These are phyloP conservation scores for Plebejus argus DNA, from an alignment of 2,888 invertebrate species.

Conservation along the genomic window DNA sequence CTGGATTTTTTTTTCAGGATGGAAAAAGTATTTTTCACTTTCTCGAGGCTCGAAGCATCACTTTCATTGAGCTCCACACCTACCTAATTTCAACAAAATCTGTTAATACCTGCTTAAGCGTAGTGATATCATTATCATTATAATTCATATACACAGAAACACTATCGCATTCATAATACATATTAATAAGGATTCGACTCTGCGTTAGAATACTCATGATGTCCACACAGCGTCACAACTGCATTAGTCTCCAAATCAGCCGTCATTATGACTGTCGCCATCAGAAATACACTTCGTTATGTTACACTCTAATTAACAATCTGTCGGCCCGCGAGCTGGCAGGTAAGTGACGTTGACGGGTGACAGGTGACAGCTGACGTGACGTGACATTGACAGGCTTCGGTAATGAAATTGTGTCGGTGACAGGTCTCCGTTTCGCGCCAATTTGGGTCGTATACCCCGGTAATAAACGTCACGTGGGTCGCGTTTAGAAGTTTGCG, in stretches of 20 bases:
- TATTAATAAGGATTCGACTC: neutral
- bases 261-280: slow-evolving; percentile 37
- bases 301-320: slow-evolving; percentile 75
- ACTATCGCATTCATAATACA: no score
- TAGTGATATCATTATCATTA: no score
- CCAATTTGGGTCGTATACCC: slow-evolving; percentile 25
- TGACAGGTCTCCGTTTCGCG: slow-evolving; percentile 23
- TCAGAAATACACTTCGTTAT: slow-evolving; percentile 46
- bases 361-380: slow-evolving; percentile 46
- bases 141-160: no score
- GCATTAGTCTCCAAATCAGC: slow-evolving; percentile 24
- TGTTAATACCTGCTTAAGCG: no score
- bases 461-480: neutral
- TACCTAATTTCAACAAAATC: no score
- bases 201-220: neutral
- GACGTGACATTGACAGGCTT: slow-evolving; percentile 54
- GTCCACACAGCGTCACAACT: neutral
- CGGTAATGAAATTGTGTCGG: slow-evolving; percentile 77
- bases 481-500: slow-evolving; percentile 5
- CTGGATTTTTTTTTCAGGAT: no score
- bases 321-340: slow-evolving; percentile 63
- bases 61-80: no score
- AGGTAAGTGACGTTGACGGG: slow-evolving; percentile 59
- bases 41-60: no score
- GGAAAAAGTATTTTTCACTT: no score